Evolutionary conservation across 2,113 vertebrate species (phyloP).

Genomic region (Sturnus vulgaris): DNA sequence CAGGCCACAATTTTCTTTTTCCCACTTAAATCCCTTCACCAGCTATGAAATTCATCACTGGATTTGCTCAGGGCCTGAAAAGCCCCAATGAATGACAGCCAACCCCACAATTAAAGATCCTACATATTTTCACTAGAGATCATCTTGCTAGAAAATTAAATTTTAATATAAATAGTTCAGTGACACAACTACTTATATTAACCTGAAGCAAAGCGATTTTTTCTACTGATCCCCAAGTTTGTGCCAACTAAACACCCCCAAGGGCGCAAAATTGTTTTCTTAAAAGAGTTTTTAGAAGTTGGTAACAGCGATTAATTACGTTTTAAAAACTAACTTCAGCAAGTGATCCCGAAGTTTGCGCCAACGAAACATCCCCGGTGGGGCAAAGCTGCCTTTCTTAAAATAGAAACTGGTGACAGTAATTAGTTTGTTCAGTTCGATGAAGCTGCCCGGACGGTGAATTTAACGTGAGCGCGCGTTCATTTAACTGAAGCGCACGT

Average conservation of each 20-base stretch:
- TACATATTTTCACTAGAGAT: accelerated
- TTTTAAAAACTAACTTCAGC: not conserved
- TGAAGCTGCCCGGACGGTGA: not conserved
- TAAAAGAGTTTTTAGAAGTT: accelerated
- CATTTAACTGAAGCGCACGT: not conserved
- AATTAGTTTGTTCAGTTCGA: not conserved
- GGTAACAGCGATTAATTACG: accelerated
- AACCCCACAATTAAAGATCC: accelerated
- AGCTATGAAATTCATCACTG: not conserved
- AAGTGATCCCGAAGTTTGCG: not conserved
- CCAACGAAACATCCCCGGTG: accelerated
- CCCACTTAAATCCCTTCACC: not conserved
- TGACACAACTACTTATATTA: not conserved
- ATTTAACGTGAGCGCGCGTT: accelerated
- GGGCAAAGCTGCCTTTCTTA: not conserved
- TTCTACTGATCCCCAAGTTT: not conserved
- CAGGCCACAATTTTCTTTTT: not conserved
- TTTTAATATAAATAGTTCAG: not conserved
- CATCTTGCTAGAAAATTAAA: accelerated
- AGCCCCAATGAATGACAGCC: accelerated
- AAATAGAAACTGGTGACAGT: accelerated
- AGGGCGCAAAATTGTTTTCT: accelerated
- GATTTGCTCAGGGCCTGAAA: not conserved
- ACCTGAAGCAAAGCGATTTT: not conserved
- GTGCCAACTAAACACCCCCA: not conserved